Conservation (phyloP, 2,113 vertebrate species). For the Emydura subglobosa region DNA sequence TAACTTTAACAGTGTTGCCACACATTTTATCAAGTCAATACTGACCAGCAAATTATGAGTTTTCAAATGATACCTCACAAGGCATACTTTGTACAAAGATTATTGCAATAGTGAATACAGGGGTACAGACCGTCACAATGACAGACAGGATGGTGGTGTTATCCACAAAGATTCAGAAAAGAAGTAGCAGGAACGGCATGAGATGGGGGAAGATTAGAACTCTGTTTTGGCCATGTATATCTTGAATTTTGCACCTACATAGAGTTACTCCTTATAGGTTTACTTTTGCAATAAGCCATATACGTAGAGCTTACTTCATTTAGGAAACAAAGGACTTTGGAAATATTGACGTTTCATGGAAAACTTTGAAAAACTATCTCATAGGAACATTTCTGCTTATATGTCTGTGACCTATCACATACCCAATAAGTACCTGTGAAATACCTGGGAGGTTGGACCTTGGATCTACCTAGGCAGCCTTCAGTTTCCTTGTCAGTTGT, state of each 20-base stretch:
- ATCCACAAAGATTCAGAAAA: background rate
- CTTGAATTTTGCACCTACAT: background rate
- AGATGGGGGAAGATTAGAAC: background rate
- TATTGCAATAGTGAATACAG: background rate
- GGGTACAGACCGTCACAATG: background rate
- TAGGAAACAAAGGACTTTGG: background rate
- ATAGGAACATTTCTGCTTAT: background rate
- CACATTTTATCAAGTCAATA: background rate
- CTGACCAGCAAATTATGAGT: background rate
- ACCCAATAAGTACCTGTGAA: background rate
- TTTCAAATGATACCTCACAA: background rate
- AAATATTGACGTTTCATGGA: background rate
- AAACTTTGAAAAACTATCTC: background rate
- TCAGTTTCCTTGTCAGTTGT: background rate
- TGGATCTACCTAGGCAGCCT: rapidly evolving
- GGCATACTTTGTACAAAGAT: background rate
- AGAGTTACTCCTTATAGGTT: rapidly evolving
- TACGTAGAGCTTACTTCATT: background rate
- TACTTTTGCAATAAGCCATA: background rate
- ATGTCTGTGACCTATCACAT: background rate
- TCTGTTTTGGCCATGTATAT: background rate
- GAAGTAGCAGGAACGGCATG: background rate
- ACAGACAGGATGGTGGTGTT: background rate
- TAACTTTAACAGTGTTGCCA: background rate
- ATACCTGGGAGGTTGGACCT: rapidly evolving